Conservation (phyloP, 37 sponge, comb jelly and placozoan species). For the Spongia lamella region DNA sequence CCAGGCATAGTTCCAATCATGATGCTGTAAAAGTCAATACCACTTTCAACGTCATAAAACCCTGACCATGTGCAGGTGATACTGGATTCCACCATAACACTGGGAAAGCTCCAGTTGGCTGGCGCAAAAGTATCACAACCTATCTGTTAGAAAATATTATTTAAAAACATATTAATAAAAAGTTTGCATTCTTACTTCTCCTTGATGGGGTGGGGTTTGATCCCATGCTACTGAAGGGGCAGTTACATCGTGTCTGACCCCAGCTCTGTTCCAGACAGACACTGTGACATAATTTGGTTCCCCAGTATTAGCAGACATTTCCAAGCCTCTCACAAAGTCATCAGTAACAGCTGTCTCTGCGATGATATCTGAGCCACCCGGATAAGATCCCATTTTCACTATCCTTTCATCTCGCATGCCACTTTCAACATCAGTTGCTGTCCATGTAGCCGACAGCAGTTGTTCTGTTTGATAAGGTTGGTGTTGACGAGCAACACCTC, state of each 20-base stretch:
- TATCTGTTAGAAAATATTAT: constrained; percentile 27
- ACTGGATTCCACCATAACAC: background rate
- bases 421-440: constrained; percentile 34
- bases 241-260: constrained; percentile 22
- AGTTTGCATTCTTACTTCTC: constrained; percentile 47
- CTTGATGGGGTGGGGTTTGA: constrained; percentile 52
- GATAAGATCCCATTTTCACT: constrained; percentile 65
- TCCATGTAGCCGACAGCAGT: constrained; percentile 42
- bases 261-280: constrained; percentile 49
- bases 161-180: background rate
- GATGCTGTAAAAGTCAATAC: constrained; percentile 35
- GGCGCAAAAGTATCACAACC: constrained; percentile 32
- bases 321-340: constrained; percentile 15
- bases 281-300: constrained; percentile 65
- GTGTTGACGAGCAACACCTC: background rate
- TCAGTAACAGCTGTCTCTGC: background rate
- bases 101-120: background rate
- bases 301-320: constrained; percentile 30
- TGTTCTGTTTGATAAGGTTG: constrained; percentile 34
- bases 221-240: constrained; percentile 63
- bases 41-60: constrained; percentile 53
- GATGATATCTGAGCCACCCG: constrained; percentile 66
- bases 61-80: constrained; percentile 55
- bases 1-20: constrained; percentile 51
- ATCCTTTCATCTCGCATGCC: constrained; percentile 1